These are phyloP conservation scores for Furcula furcula DNA, from an alignment of 2,888 invertebrate genomes.

Conservation along the genomic window DNA sequence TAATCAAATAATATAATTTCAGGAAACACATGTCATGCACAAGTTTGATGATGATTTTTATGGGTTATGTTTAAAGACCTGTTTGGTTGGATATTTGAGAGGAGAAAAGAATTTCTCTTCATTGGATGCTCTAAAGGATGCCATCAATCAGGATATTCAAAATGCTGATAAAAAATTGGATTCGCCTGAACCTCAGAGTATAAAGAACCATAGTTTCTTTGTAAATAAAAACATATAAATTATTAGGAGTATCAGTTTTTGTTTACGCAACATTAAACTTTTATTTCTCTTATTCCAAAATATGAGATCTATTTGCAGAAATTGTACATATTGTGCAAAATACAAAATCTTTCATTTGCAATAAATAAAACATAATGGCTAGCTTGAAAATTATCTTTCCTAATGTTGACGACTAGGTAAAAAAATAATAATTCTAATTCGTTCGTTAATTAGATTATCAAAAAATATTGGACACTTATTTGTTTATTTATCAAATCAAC, in stretches of 20 bases:
- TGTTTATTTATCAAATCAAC: too few species aligned
- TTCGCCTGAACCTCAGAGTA: constrained; percentile 65
- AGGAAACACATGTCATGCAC: constrained; percentile 97
- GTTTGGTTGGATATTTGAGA: constrained; percentile 91
- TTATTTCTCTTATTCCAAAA: constrained; percentile 5
- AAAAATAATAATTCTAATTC: too few species aligned
- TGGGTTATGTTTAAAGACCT: constrained; percentile 88
- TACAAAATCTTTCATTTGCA: background rate
- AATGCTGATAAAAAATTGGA: constrained; percentile 84
- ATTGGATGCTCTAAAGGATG: constrained; percentile 87
- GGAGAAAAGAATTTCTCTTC: constrained; percentile 91
- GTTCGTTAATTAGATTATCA: too few species aligned
- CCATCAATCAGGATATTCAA: constrained; percentile 90
- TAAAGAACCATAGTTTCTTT: constrained; percentile 81
- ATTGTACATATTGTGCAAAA: background rate
- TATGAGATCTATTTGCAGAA: background rate
- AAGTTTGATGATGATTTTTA: constrained; percentile 93
- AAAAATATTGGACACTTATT: too few species aligned
- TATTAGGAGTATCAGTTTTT: background rate
- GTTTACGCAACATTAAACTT: background rate
- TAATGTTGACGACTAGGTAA: too few species aligned
- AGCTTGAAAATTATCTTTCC: background rate
- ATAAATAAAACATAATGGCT: background rate
- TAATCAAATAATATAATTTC: constrained; percentile 42
- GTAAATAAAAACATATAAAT: constrained; percentile 6